Percentiles rank a stretch among this genome's conserved stretches.
Evolutionary conservation across 2,888 invertebrate genomes (phyloP).

Genomic region (Rutpela maculata): DNA sequence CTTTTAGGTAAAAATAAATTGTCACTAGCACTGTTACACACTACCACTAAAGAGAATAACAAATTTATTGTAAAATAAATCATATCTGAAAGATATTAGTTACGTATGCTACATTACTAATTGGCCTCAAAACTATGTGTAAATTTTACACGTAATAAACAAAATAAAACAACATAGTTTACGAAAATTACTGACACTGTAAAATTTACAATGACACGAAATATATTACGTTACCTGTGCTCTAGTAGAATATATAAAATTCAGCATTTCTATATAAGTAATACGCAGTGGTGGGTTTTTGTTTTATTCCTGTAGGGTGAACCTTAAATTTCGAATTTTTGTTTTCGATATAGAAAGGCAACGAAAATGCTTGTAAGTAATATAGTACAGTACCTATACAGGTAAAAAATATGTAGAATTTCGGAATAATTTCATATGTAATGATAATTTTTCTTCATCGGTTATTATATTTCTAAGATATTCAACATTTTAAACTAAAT

Average conservation of each 20-base stretch:
- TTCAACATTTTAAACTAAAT: too few species aligned
- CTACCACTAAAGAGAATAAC: neutral
- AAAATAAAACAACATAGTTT: slow-evolving; percentile 7
- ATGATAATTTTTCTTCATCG: too few species aligned
- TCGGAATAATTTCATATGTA: too few species aligned
- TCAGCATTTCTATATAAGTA: neutral
- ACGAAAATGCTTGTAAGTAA: too few species aligned
- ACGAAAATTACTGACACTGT: slow-evolving; percentile 26
- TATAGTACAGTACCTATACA: too few species aligned
- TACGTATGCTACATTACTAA: neutral
- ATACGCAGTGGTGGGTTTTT: neutral
- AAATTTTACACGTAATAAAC: slow-evolving; percentile 5
- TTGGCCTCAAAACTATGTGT: neutral
- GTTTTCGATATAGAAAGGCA: too few species aligned
- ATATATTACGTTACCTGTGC: slow-evolving; percentile 9
- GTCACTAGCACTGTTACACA: too few species aligned
- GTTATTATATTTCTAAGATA: too few species aligned
- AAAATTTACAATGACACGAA: slow-evolving; percentile 3
- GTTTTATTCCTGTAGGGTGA: neutral
- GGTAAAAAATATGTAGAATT: too few species aligned
- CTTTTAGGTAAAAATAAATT: neutral
- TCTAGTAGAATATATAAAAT: neutral
- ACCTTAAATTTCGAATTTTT: too few species aligned
- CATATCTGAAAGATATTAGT: neutral
- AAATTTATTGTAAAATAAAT: neutral